phyloP scores from a whole-genome alignment of 2,797 vertebrate genomes.

The Telmatherina bonti region DNA sequence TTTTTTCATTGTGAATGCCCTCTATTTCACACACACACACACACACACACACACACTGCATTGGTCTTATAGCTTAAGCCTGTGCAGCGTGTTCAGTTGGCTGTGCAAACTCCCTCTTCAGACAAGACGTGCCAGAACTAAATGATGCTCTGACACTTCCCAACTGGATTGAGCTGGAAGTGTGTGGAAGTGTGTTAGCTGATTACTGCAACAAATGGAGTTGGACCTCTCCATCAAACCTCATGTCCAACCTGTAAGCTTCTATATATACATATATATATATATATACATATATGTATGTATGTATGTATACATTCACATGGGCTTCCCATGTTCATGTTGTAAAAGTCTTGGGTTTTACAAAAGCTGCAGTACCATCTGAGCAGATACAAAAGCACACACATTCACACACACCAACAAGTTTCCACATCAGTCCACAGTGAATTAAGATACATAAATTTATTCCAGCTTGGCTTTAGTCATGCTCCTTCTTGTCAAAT shows the following conservation, averaged over 20 bases:
- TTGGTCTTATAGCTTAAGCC: constrained; percentile 57
- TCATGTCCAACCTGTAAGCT: constrained; percentile 38
- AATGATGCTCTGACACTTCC: constrained; percentile 49
- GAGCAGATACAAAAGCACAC: neutral
- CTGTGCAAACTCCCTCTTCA: constrained; percentile 56
- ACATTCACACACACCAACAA: neutral
- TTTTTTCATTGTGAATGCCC: constrained; percentile 55
- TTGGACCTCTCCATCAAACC: constrained; percentile 45
- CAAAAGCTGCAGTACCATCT: too few relatives aligned
- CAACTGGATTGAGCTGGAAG: constrained; percentile 14
- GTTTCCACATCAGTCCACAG: neutral
- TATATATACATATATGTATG: neutral
- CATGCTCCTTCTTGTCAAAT: constrained; percentile 17
- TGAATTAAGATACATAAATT: constrained; percentile 1
- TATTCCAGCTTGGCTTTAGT: constrained; percentile 14
- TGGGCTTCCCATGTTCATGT: too few relatives aligned
- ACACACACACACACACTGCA: neutral
- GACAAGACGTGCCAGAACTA: constrained; percentile 40
- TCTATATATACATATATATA: constrained; percentile 20
- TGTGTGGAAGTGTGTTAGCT: constrained; percentile 8
- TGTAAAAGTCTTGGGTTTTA: too few relatives aligned
- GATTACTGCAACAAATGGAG: constrained; percentile 45
- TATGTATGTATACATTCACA: too few relatives aligned
- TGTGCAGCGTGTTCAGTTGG: constrained; percentile 49
- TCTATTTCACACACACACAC: constrained; percentile 27